phyloP scores from a whole-genome alignment of 2,113 vertebrate genomes.

The Spilogale gracilis region DNA sequence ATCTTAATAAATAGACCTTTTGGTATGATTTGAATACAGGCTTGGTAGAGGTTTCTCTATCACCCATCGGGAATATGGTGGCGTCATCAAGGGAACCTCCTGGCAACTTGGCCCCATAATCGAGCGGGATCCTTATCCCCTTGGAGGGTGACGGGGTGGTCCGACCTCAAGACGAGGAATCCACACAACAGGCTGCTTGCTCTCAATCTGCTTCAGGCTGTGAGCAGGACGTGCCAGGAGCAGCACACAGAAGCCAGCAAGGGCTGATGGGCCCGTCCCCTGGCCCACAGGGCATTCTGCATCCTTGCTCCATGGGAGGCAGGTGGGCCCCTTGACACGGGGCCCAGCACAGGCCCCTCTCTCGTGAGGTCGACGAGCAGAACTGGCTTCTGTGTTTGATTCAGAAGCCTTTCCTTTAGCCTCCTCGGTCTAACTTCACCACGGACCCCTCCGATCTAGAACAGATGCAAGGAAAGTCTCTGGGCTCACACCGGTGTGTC shows the following conservation, averaged over 20 bases:
- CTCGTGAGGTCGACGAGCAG: background rate
- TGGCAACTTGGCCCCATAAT: background rate
- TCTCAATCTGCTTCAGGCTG: background rate
- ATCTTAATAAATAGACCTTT: background rate
- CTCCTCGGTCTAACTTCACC: background rate
- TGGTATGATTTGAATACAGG: background rate
- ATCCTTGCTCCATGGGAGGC: fast-evolving
- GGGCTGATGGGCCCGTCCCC: background rate
- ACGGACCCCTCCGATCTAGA: background rate
- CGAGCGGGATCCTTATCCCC: background rate
- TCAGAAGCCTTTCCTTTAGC: background rate
- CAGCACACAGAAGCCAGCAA: fast-evolving
- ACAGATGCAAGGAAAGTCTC: background rate
- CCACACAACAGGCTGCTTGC: background rate
- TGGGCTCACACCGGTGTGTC: background rate
- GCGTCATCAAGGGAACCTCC: background rate
- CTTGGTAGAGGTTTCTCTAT: background rate
- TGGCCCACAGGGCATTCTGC: background rate
- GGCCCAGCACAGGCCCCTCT: background rate
- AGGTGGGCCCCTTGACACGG: fast-evolving
- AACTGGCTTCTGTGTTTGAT: background rate
- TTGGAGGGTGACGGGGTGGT: background rate
- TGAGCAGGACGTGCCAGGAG: background rate
- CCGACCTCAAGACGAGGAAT: background rate
- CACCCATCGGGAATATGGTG: background rate